phyloP scores from a whole-genome alignment of 2,113 vertebrate species.

The Chionodraco myersi region DNA sequence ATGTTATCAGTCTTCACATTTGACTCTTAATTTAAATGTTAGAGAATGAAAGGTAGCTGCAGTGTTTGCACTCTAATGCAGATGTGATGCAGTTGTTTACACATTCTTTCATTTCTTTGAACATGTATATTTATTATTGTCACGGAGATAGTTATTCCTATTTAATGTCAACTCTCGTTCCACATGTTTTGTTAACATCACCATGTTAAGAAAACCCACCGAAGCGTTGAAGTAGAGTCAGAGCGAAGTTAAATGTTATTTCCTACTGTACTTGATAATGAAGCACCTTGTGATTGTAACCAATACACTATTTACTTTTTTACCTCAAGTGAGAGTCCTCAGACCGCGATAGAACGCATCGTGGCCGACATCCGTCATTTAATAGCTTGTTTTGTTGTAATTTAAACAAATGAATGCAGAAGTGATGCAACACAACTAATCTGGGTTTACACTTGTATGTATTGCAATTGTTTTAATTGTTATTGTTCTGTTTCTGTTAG shows the following conservation, averaged over 20 bases:
- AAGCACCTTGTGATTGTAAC: constrained; percentile 66
- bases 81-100: constrained; percentile 13
- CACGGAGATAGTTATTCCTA: neutral
- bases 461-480: constrained; percentile 44
- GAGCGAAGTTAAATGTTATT: constrained; percentile 10
- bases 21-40: neutral
- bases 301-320: constrained; percentile 33
- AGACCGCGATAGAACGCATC: constrained; percentile 3
- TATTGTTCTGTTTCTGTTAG: constrained; percentile 55
- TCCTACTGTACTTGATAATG: constrained; percentile 57
- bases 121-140: neutral
- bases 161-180: constrained; percentile 13
- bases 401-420: constrained; percentile 3
- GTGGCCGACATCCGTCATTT: neutral
- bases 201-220: neutral
- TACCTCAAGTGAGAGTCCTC: constrained; percentile 23
- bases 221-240: neutral
- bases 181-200: neutral
- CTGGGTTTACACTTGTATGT: constrained; percentile 26
- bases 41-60: constrained; percentile 5
- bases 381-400: constrained; percentile 29
- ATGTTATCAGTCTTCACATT: constrained; percentile 3
- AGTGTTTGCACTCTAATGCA: constrained; percentile 7
- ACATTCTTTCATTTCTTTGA: neutral
- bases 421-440: constrained; percentile 16